Evolutionary conservation across 2,888 invertebrate genomes (phyloP), one percentile per base, ranked within the genome.

Genomic region (Spilosoma lubricipeda): DNA sequence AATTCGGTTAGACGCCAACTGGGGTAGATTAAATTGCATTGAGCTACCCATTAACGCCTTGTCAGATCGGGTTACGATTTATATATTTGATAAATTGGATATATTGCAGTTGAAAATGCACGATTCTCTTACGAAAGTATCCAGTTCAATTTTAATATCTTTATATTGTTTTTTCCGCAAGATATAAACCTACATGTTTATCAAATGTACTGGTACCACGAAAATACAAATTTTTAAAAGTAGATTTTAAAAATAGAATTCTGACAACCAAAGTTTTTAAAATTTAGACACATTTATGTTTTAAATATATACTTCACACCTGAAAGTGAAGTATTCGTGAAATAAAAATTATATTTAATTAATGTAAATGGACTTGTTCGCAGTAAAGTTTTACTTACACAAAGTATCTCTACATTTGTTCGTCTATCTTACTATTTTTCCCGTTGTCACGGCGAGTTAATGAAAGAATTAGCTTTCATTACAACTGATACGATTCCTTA

Each of bases 391-490:
- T 80, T 76, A 78, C 80, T 76, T 77, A 82, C 39, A 68, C 65
- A 76, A 79, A 83, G 71, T 82, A 75, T 77, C 76, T 72, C 73
- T 79, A 84, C 92, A 91, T 94, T 92, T 90, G 89, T 95, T 93
- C 91, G 91, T 93, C 92, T 92, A 88, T 85, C 87, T 90, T 90
- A 92, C 93, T 90, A 90, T 93, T 93, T 93, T 91, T 92, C 91
- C 93, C 91, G 92, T 93, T 95, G 95, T 95, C 95, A 94, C 95
- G 91, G 89, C 88, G 89, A 92, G 92, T 91, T 95, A 95, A 95
- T 95, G 95, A 95, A 95, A 94, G 95, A 95, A 95, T 95, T 95
- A 95, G 95, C 94, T 94, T 95, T 94, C 95, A 95, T 95, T 95
- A 95, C 95, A 90, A 90, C 91, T 93, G 93, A 95, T 94, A 94